Conservation (phyloP, 2,113 vertebrate genomes). For the Psephotus haematonotus region DNA sequence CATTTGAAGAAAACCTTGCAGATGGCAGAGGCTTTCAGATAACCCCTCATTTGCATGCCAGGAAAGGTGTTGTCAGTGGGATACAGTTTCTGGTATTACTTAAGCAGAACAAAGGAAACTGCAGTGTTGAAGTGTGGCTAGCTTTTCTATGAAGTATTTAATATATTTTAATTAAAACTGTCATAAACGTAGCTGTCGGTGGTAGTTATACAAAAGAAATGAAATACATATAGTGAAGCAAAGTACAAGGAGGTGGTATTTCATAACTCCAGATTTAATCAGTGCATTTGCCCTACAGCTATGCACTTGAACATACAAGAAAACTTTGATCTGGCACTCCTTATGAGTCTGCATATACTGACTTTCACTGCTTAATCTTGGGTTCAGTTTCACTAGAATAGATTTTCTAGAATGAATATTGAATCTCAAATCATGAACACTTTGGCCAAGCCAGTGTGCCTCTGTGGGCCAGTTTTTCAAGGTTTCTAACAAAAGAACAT, state of each 20-base stretch:
- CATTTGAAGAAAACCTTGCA: background rate
- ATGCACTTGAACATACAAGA: background rate
- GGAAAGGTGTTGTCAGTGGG: background rate
- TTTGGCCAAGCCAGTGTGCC: background rate
- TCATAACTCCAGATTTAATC: background rate
- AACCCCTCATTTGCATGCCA: background rate
- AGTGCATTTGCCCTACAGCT: background rate
- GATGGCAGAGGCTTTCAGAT: background rate
- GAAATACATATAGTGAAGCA: background rate
- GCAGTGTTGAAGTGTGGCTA: background rate
- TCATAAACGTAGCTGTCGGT: background rate
- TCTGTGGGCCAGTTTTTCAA: background rate
- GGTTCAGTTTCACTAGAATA: background rate
- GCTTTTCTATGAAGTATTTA: background rate
- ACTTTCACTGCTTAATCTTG: background rate
- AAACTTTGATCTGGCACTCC: background rate
- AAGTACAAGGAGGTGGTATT: background rate
- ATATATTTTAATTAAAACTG: constrained; percentile 20
- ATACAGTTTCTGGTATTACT: background rate
- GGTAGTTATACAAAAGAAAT: background rate
- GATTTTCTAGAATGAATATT: background rate
- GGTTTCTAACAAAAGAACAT: background rate
- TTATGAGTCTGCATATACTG: background rate
- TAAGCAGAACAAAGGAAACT: background rate
- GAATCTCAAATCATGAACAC: background rate